Evolutionary conservation across 1,140 invertebrate genomes (phyloP).

Genomic region (Panulirus ornatus): DNA sequence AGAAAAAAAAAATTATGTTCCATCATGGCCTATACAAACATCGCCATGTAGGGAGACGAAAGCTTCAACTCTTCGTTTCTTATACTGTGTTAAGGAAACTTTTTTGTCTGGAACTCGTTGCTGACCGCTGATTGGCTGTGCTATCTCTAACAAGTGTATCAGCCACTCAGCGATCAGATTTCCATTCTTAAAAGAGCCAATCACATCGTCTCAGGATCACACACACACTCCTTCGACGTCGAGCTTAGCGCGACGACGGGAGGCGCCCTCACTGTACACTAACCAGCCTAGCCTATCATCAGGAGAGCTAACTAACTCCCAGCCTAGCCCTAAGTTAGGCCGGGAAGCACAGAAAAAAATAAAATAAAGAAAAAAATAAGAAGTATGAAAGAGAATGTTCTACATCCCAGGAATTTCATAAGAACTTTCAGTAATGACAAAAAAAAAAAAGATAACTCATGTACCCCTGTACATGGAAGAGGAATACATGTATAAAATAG

Average conservation of each 20-base stretch:
- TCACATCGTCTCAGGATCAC: not conserved
- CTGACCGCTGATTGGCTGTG: not conserved
- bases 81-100: not conserved
- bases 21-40: constrained; percentile 56
- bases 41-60: constrained; percentile 27
- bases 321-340: constrained; percentile 55
- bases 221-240: too few relatives aligned
- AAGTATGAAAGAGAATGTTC: not conserved
- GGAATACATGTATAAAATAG: not conserved
- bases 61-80: not conserved
- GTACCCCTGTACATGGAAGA: not conserved
- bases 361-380: constrained; percentile 10
- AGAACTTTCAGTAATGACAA: not conserved
- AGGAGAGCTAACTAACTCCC: not conserved
- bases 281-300: not conserved
- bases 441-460: not conserved
- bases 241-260: not conserved
- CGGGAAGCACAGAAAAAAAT: constrained; percentile 18
- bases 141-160: not conserved
- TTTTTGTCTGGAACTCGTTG: not conserved
- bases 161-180: constrained; percentile 20
- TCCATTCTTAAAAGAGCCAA: constrained; percentile 10
- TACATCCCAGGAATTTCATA: constrained; percentile 38
- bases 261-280: not conserved
- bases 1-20: constrained; percentile 18